Percentiles rank a stretch among this genome's conserved stretches.
Conservation (phyloP, 1,140 invertebrate genomes). For the Euschistus heros region DNA sequence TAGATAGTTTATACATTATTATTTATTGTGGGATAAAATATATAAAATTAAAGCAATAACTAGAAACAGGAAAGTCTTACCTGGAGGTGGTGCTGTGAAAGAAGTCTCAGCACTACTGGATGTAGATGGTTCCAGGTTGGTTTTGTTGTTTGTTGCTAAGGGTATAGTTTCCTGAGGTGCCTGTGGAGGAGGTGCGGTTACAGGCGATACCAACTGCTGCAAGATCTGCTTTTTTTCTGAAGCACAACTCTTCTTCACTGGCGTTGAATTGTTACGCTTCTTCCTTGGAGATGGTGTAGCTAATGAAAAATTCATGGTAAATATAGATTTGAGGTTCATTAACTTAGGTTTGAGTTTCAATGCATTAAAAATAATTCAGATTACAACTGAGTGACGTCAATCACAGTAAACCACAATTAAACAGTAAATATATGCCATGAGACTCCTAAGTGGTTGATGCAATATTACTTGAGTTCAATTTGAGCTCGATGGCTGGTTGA, state of each 20-base stretch:
- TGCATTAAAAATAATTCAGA: too few relatives aligned
- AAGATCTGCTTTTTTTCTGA: conserved; percentile 60
- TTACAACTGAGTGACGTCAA: too few relatives aligned
- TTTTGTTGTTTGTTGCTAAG: conserved; percentile 17
- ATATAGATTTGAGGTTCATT: too few relatives aligned
- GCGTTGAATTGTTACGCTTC: conserved; percentile 59
- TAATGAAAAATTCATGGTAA: conserved; percentile 30
- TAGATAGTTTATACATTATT: too few relatives aligned
- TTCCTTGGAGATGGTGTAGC: conserved; percentile 57
- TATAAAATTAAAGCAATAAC: too few relatives aligned
- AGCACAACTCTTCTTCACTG: conserved; percentile 52
- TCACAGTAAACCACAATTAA: too few relatives aligned
- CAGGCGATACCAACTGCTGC: conserved; percentile 53
- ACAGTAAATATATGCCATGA: too few relatives aligned
- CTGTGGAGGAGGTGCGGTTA: conserved; percentile 9
- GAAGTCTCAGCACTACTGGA: conserved; percentile 24
- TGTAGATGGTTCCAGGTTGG: conserved; percentile 21
- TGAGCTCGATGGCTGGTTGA: too few relatives aligned
- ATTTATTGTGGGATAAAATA: too few relatives aligned
- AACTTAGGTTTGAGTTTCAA: too few relatives aligned
- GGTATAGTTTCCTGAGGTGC: conserved; percentile 20
- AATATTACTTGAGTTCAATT: too few relatives aligned
- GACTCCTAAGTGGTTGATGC: too few relatives aligned
- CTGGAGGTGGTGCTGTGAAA: conserved; percentile 7
- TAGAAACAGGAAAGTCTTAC: not conserved